A percentile compares a stretch with the other conserved stretches of the same genome.
Conservation (phyloP, 2,113 vertebrate genomes). For the Amia ocellicauda region DNA sequence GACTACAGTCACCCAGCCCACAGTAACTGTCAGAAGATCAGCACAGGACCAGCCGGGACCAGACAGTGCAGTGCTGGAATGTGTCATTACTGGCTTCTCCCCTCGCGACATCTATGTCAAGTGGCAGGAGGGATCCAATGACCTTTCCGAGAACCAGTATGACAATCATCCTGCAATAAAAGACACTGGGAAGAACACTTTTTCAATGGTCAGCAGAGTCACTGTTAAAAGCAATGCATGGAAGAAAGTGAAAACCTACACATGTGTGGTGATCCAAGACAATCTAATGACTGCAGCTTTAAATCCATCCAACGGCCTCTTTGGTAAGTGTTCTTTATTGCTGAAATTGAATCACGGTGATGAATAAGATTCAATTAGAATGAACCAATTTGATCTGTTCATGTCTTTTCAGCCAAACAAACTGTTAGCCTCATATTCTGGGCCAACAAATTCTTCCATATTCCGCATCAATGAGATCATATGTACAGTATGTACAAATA, state of each 20-base stretch:
- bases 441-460: too few relatives aligned
- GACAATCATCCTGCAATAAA: conserved; percentile 28
- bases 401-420: not conserved
- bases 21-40: conserved; percentile 50
- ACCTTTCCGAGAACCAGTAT: conserved; percentile 17
- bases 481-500: too few relatives aligned
- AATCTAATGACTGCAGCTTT: not conserved
- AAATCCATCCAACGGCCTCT: conserved; percentile 15
- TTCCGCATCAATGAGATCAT: too few relatives aligned
- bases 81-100: conserved; percentile 37
- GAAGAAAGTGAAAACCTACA: not conserved
- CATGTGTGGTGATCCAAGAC: conserved; percentile 26
- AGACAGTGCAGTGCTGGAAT: conserved; percentile 38
- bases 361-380: too few relatives aligned
- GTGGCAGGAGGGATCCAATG: conserved; percentile 18
- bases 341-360: not conserved
- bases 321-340: conserved; percentile 25
- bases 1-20: conserved; percentile 17
- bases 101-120: conserved; percentile 39
- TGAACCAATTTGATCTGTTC: too few relatives aligned
- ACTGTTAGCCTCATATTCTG: too few relatives aligned
- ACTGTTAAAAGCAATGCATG: conserved; percentile 7
- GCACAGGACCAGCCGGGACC: conserved; percentile 29
- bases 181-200: too few relatives aligned
- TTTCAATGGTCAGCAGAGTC: conserved; percentile 29